Conservation (phyloP, 92 coral and sea anemone species). For the Isaurus tuberculatus region DNA sequence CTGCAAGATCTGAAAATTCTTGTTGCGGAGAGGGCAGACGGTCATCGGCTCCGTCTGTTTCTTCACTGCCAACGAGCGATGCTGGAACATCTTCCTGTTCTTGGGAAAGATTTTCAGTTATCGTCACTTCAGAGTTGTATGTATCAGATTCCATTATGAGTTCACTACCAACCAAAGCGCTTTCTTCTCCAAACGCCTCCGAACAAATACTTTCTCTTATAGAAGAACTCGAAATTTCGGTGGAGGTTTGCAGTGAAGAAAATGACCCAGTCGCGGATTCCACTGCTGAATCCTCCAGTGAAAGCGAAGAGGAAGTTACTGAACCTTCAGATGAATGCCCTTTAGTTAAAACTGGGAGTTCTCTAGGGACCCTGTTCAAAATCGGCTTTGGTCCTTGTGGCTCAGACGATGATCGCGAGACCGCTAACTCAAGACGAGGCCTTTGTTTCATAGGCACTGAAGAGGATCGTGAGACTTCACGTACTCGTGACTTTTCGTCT, state of each 20-base stretch:
- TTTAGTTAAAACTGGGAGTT: slow-evolving; percentile 33
- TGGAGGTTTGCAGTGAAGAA: slow-evolving; percentile 40
- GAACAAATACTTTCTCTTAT: slow-evolving; percentile 34
- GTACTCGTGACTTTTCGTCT: slow-evolving; percentile 59
- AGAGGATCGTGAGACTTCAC: slow-evolving; percentile 85
- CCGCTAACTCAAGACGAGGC: slow-evolving; percentile 75
- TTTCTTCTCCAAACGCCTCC: slow-evolving; percentile 16
- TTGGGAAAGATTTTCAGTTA: background rate
- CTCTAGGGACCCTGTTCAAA: slow-evolving; percentile 50
- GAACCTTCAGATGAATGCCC: slow-evolving; percentile 54
- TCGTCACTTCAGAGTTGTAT: background rate
- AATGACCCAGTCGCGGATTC: slow-evolving; percentile 60
- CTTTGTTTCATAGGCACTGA: slow-evolving; percentile 89
- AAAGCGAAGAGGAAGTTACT: slow-evolving; percentile 59
- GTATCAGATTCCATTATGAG: background rate
- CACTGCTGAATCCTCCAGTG: slow-evolving; percentile 75
- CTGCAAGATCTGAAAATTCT: background rate
- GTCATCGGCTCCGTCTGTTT: slow-evolving; percentile 50
- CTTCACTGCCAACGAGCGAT: background rate
- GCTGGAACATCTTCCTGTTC: background rate
- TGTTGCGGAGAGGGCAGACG: slow-evolving; percentile 16
- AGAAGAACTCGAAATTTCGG: slow-evolving; percentile 57
- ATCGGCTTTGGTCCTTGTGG: slow-evolving; percentile 76
- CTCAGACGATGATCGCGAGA: slow-evolving; percentile 87
- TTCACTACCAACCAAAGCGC: background rate